Base-by-base conservation (phyloP, 1,140 invertebrate genomes). In the Bombus confusus region DNA sequence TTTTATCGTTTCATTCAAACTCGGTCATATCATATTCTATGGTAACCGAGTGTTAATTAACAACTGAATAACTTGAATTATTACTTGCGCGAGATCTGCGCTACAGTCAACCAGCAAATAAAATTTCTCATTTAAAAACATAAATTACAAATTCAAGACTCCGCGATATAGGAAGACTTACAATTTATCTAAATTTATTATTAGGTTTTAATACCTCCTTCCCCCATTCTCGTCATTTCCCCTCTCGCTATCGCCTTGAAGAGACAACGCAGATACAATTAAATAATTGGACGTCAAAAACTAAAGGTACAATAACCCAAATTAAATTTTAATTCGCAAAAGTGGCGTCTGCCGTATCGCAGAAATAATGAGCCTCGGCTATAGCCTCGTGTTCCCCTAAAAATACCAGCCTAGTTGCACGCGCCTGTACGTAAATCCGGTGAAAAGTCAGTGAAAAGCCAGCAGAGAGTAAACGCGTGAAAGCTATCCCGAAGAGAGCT, bases 381-480 rank as follows among this genome's bases (percentile, higher is more conserved):
- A 52, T 52, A 52, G 18, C 47, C 47, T 52, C 13, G 12, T 22
- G 28, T 28, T 28, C 0, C 10, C 0, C 10, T 62, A n/a, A n/a
- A 31, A 64, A 4, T 43, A 25, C 22, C 31, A 39, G 39, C 22
- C 5, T 25, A 39, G 64, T 66, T 66, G 0, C 12, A 9, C 18
- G 13, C 25, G 41, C 6, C 10, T 9, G 57, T 78, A 64, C 8
- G 18, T n/a, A 18, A 79, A 66, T 68, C 22, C n/a, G 12, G 59
- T 64, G n/a, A 47, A 68, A 79, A 79, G n/a, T 47, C 77, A 25
- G 41, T 18, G 64, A 37, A 79, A 43, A 68, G 64, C 10, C 22
- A 15, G 10, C 18, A 9, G 8, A 34, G 47, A 34, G 31, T 25
- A 28, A 77, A 62, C 39, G 62, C 13, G 77, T 37, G 47, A 79